These are phyloP conservation scores for Ylistrum balloti DNA, from an alignment of 1,140 invertebrate genomes.

Conservation along the genomic window DNA sequence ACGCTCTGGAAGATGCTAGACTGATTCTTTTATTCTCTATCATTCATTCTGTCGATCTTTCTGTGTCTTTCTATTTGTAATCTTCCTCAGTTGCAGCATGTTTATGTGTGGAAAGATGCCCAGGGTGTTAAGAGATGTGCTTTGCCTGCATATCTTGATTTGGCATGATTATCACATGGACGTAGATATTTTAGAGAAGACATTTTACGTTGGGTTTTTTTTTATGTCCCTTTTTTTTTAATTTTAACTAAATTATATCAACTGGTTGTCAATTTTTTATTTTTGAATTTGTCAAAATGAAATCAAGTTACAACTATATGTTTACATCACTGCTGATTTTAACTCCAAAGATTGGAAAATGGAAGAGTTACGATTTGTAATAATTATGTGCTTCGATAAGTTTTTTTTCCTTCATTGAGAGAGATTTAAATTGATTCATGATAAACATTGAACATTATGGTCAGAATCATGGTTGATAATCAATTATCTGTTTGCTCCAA, in stretches of 20 bases:
- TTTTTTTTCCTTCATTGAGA: background rate
- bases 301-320: background rate
- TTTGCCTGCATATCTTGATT: background rate
- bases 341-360: background rate
- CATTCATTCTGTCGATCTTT: background rate
- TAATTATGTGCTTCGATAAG: background rate
- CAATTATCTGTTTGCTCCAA: too few species aligned
- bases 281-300: background rate
- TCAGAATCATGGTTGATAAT: too few species aligned
- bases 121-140: background rate
- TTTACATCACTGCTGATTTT: constrained; percentile 17
- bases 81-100: background rate
- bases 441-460: too few species aligned
- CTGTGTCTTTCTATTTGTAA: constrained; percentile 4
- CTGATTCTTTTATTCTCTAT: background rate
- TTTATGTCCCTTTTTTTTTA: too few species aligned
- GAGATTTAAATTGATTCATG: too few species aligned
- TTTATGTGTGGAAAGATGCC: background rate
- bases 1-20: background rate
- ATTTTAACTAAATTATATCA: background rate
- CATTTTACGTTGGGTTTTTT: background rate
- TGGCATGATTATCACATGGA: constrained; percentile 14
- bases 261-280: background rate
- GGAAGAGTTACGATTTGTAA: background rate
- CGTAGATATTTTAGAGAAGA: background rate